Evolutionary conservation across 2,113 vertebrate genomes (phyloP).

Genomic region (Acrocephalus arundinaceus): DNA sequence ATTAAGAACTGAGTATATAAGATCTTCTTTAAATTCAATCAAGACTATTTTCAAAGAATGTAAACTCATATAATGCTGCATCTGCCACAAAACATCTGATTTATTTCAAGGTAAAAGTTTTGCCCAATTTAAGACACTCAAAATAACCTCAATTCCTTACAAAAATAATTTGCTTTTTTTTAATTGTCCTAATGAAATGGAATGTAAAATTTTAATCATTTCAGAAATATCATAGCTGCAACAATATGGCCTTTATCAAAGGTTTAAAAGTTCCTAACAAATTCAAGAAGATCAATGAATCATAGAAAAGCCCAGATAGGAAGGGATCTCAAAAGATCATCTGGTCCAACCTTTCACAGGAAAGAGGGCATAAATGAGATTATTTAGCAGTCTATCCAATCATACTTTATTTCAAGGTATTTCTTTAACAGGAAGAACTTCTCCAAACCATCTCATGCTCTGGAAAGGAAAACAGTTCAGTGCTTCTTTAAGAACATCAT

Average conservation of each 20-base stretch:
- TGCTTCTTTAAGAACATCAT: neutral
- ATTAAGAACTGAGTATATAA: neutral
- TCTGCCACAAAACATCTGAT: neutral
- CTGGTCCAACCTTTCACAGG: neutral
- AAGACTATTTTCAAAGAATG: neutral
- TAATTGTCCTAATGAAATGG: neutral
- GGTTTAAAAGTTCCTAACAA: neutral
- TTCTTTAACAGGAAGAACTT: neutral
- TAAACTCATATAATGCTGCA: neutral
- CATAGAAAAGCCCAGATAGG: neutral
- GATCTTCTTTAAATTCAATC: neutral
- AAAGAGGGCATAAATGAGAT: neutral
- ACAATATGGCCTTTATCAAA: neutral
- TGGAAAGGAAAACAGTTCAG: neutral
- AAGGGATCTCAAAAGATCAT: neutral
- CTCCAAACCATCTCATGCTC: neutral
- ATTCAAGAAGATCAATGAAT: neutral
- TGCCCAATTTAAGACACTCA: neutral
- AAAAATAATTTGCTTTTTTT: neutral
- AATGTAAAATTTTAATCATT: neutral
- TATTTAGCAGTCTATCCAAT: neutral
- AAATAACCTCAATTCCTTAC: neutral
- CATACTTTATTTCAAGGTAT: neutral
- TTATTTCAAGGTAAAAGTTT: neutral
- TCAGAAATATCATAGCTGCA: neutral